These are phyloP conservation scores for Quadroppia sp. DNA, from an alignment of 2,888 invertebrate species.

Conservation along the genomic window DNA sequence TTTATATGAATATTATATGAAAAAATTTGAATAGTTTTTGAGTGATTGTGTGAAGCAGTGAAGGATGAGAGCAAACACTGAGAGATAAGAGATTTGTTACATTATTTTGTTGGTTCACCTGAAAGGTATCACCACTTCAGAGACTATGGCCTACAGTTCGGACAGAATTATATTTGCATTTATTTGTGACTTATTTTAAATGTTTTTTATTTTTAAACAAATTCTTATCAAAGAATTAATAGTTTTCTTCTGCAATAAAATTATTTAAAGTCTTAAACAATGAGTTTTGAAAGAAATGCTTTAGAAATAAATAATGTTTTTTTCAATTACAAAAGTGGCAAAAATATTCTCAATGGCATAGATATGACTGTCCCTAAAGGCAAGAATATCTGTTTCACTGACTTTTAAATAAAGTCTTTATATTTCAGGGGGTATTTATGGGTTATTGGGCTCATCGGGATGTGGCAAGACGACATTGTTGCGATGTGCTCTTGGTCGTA, in stretches of 20 bases:
- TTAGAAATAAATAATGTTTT: not conserved
- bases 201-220: not conserved
- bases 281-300: not conserved
- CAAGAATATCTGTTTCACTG: not conserved
- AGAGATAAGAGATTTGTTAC: not conserved
- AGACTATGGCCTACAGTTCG: too few relatives aligned
- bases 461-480: conserved; percentile 68
- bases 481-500: conserved; percentile 82
- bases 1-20: not conserved
- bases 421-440: conserved; percentile 28
- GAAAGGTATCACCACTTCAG: not conserved
- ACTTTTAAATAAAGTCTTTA: not conserved
- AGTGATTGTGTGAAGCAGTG: not conserved
- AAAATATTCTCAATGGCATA: conserved; percentile 36
- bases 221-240: not conserved
- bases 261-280: not conserved
- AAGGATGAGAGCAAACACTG: not conserved
- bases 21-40: not conserved
- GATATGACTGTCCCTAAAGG: conserved; percentile 38
- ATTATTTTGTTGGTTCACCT: not conserved
- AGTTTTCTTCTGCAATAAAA: too few relatives aligned
- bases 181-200: too few relatives aligned
- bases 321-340: conserved; percentile 23
- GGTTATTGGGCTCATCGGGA: conserved; percentile 31
- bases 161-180: too few relatives aligned